Evolutionary conservation across 2,888 invertebrate species (phyloP).

Genomic region (Lasioglossum morio): DNA sequence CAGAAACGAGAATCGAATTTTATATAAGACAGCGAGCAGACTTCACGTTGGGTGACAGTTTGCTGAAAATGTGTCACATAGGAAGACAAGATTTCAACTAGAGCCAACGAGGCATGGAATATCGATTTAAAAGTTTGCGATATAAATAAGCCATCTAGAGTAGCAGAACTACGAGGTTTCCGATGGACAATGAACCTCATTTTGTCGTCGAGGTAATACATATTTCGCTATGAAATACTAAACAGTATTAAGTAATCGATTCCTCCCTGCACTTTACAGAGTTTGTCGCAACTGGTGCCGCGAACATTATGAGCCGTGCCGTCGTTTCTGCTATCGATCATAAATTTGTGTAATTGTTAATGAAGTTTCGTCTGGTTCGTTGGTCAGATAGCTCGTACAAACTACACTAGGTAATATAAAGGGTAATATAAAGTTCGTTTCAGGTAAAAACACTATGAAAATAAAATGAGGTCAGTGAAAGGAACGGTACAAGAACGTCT

Average conservation of each 20-base stretch:
- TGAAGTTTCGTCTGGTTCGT: constrained; percentile 59
- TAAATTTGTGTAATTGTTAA: constrained; percentile 69
- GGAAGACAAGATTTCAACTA: neutral
- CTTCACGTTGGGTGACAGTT: neutral
- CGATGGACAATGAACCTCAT: constrained; percentile 14
- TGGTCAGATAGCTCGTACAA: constrained; percentile 20
- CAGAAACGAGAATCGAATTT: neutral
- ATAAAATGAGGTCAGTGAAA: constrained; percentile 63
- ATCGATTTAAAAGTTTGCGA: constrained; percentile 14
- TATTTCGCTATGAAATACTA: neutral
- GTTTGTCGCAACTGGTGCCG: constrained; percentile 6
- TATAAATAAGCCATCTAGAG: constrained; percentile 11
- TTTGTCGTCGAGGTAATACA: neutral
- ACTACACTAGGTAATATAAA: constrained; percentile 50
- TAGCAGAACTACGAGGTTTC: neutral
- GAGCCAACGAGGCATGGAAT: neutral
- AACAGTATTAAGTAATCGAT: neutral
- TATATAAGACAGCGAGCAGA: neutral
- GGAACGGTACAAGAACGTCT: constrained; percentile 38
- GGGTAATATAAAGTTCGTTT: constrained; percentile 69
- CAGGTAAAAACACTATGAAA: constrained; percentile 39
- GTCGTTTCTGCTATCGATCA: constrained; percentile 32
- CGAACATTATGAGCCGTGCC: neutral
- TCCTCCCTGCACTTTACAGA: neutral
- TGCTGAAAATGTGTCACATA: neutral